A percentile compares a stretch with the other conserved stretches of the same genome.
These are phyloP conservation scores for Phymanthus crucifer DNA, from an alignment of 92 coral and sea anemone genomes.

Conservation along the genomic window DNA sequence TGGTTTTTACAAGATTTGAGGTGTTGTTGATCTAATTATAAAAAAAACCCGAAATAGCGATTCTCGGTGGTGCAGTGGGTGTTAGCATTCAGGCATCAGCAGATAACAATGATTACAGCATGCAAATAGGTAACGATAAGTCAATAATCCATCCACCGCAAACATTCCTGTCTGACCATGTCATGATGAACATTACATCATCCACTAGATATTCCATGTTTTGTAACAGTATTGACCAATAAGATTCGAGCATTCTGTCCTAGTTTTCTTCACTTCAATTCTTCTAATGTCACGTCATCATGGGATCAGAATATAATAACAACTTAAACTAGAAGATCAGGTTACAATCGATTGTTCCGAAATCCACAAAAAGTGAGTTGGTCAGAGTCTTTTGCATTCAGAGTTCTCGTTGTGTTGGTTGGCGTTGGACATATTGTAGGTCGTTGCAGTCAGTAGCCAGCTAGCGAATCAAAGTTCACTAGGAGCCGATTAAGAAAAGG, in stretches of 20 bases:
- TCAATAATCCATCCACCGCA: not conserved
- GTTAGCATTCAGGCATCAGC: not conserved
- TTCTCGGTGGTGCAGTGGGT: not conserved
- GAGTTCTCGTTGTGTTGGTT: not conserved
- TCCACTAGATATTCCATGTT: not conserved
- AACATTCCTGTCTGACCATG: not conserved
- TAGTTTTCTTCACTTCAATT: constrained; percentile 10
- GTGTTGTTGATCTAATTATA: not conserved
- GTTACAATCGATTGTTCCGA: constrained; percentile 26
- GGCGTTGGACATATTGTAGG: not conserved
- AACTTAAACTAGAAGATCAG: constrained; percentile 16
- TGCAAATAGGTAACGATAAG: not conserved
- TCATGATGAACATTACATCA: not conserved
- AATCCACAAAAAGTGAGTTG: constrained; percentile 11
- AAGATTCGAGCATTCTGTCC: not conserved
- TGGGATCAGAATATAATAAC: not conserved
- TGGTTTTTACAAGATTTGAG: not conserved
- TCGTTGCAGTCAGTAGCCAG: not conserved
- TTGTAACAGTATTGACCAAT: not conserved
- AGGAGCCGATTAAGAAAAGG: not conserved
- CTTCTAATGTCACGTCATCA: constrained; percentile 21
- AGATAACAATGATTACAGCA: not conserved
- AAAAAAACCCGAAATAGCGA: not conserved
- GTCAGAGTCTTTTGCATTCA: not conserved
- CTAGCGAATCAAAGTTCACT: not conserved